Conservation (phyloP, 2,888 invertebrate genomes). For the Spodoptera littoralis region DNA sequence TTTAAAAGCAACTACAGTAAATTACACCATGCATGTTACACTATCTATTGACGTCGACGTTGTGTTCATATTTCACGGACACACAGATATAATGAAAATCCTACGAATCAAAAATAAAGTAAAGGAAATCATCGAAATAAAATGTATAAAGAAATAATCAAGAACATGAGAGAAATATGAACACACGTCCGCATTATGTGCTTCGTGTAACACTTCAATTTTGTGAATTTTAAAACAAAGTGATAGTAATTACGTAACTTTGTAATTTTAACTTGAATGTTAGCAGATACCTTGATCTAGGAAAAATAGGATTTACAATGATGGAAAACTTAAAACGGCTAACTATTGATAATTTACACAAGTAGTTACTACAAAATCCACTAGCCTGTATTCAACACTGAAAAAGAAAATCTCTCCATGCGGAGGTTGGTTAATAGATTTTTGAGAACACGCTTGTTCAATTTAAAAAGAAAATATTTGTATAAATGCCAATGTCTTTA, state of each 20-base stretch:
- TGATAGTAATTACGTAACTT: slow-evolving; percentile 4
- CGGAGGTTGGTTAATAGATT: too few relatives aligned
- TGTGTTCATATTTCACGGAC: slow-evolving; percentile 54
- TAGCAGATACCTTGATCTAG: slow-evolving; percentile 1
- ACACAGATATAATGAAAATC: slow-evolving; percentile 19
- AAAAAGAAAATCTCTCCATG: too few relatives aligned
- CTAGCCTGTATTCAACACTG: too few relatives aligned
- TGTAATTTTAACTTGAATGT: slow-evolving; percentile 16
- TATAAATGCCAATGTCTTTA: too few relatives aligned
- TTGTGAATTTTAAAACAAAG: slow-evolving; percentile 6
- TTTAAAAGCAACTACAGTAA: slow-evolving; percentile 71
- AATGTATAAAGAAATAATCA: slow-evolving; percentile 22
- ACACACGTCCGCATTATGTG: slow-evolving; percentile 44
- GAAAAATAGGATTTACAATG: neutral
- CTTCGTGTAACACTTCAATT: slow-evolving; percentile 24
- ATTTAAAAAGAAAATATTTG: too few relatives aligned
- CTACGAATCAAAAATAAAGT: slow-evolving; percentile 26
- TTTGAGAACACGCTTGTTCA: too few relatives aligned
- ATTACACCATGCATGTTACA: slow-evolving; percentile 69
- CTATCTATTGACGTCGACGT: slow-evolving; percentile 30
- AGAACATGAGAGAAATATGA: slow-evolving; percentile 48
- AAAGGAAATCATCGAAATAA: slow-evolving; percentile 31
- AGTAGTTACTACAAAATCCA: too few relatives aligned
- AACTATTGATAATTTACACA: too few relatives aligned
- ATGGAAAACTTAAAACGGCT: too few relatives aligned